Conservation (phyloP, 2,888 invertebrate species). For the Ormyrus thymus region DNA sequence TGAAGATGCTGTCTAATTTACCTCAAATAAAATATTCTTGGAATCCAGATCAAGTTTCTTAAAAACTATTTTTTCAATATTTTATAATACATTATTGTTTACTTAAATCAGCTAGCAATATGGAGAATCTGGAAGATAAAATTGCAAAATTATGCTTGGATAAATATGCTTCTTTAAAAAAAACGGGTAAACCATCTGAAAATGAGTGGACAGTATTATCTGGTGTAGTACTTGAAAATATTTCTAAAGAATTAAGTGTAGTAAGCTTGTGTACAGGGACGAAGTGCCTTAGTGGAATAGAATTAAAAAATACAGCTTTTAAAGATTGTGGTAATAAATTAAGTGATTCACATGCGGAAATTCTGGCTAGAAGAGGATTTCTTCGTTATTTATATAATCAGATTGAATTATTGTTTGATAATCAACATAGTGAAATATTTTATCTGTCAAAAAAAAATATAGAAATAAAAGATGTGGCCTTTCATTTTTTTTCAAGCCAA, state of each 20-base stretch:
- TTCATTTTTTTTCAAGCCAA: constrained; percentile 91
- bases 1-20: constrained; percentile 76
- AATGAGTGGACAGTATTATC: constrained; percentile 91
- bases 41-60: constrained; percentile 77
- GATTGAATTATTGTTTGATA: constrained; percentile 74
- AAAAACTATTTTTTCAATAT: constrained; percentile 58
- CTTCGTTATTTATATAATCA: constrained; percentile 85
- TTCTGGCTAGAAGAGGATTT: constrained; percentile 89
- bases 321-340: constrained; percentile 82
- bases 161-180: constrained; percentile 81
- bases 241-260: constrained; percentile 76
- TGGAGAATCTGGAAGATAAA: constrained; percentile 71
- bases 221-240: constrained; percentile 79
- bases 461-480: constrained; percentile 79
- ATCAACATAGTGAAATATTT: constrained; percentile 70
- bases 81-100: constrained; percentile 17
- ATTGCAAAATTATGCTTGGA: constrained; percentile 80
- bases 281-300: constrained; percentile 88
- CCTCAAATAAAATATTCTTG: constrained; percentile 77
- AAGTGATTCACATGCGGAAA: constrained; percentile 95
- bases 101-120: constrained; percentile 11
- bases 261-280: constrained; percentile 93
- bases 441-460: constrained; percentile 72
- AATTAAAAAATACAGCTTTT: constrained; percentile 75
- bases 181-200: constrained; percentile 86